Percentiles rank a stretch among this genome's conserved stretches.
These are phyloP conservation scores for Ennomos erosarius DNA, from an alignment of 2,888 invertebrate genomes.

Conservation along the genomic window DNA sequence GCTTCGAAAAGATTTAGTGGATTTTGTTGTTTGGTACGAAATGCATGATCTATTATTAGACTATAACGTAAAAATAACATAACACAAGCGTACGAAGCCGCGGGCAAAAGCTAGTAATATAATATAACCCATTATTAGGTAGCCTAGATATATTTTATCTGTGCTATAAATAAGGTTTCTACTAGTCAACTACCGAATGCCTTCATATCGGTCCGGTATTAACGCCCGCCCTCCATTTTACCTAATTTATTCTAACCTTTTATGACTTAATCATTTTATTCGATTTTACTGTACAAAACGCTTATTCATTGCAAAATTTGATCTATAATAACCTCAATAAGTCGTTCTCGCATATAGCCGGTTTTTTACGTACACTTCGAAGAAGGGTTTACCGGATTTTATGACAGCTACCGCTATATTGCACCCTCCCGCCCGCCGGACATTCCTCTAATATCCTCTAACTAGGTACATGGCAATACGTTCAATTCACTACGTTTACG, in stretches of 20 bases:
- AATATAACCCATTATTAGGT: too few species aligned
- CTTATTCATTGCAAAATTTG: slow-evolving; percentile 78
- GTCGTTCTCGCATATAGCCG: slow-evolving; percentile 70
- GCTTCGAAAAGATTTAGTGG: too few species aligned
- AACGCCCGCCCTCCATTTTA: slow-evolving; percentile 59
- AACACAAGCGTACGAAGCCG: too few species aligned
- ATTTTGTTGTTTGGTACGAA: too few species aligned
- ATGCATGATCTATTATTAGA: too few species aligned
- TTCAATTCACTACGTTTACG: slow-evolving; percentile 76
- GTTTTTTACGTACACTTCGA: slow-evolving; percentile 77
- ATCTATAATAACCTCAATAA: slow-evolving; percentile 62
- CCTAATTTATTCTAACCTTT: slow-evolving; percentile 71
- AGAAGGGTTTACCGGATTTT: slow-evolving; percentile 63
- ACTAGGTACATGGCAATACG: slow-evolving; percentile 73
- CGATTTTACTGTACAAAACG: slow-evolving; percentile 82
- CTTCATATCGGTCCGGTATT: slow-evolving; percentile 45
- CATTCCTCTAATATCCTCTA: slow-evolving; percentile 74
- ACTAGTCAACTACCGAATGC: slow-evolving; percentile 55
- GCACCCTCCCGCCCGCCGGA: slow-evolving; percentile 78
- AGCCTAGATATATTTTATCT: too few species aligned
- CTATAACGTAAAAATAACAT: too few species aligned
- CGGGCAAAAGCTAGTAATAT: too few species aligned
- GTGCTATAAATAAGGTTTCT: too few species aligned
- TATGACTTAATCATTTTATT: slow-evolving; percentile 69
- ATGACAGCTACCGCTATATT: slow-evolving; percentile 56